Conservation (phyloP, 2,113 vertebrate genomes). For the Dicrurus megarhynchus region DNA sequence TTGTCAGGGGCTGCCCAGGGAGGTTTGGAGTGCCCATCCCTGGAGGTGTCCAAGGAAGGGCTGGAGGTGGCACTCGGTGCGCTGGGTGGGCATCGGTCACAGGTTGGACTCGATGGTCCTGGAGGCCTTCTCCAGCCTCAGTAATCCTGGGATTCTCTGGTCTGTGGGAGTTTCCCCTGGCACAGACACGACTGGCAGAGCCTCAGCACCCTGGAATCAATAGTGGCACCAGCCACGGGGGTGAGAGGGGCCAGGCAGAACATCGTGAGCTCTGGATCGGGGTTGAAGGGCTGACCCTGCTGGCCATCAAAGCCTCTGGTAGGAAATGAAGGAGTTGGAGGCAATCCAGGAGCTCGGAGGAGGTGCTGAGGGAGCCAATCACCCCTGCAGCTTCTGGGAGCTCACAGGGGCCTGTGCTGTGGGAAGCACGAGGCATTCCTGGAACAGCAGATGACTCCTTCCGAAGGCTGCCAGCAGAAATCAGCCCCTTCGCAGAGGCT, state of each 20-base stretch:
- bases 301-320: neutral
- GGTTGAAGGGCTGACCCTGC: neutral
- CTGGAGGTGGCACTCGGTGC: neutral
- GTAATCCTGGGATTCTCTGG: neutral
- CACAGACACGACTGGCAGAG: neutral
- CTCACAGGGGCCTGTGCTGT: neutral
- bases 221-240: accelerated
- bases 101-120: accelerated
- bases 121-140: neutral
- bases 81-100: accelerated
- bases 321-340: neutral
- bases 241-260: neutral
- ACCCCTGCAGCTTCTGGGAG: neutral
- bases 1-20: neutral
- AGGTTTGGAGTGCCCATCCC: neutral
- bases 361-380: neutral
- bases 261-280: neutral
- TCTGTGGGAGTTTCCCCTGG: neutral
- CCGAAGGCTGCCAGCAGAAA: slow-evolving; percentile 4
- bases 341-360: neutral
- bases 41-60: accelerated
- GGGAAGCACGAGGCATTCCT: neutral
- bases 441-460: neutral
- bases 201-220: neutral
- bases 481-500: neutral